phyloP scores from a whole-genome alignment of 2,888 invertebrate genomes.

The Parnassius mnemosyne region DNA sequence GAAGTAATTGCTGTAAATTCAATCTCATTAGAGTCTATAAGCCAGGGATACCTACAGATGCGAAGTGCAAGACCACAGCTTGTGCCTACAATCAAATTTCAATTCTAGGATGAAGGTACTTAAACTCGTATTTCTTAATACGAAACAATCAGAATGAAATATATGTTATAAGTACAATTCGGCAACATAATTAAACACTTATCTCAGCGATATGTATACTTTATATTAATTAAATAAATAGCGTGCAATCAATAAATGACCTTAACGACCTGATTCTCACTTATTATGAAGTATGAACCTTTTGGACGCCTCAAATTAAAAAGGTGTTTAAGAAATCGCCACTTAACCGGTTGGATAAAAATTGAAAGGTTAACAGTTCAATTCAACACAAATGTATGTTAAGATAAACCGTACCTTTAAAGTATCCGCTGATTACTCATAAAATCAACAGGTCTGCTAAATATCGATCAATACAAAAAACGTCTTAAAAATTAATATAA shows the following conservation, averaged over 20 bases:
- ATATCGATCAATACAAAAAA: too few relatives aligned
- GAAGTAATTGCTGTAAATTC: conserved; percentile 9
- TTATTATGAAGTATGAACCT: conserved; percentile 13
- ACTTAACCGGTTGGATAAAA: conserved; percentile 21
- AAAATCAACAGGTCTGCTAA: too few relatives aligned
- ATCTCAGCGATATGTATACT: conserved; percentile 15
- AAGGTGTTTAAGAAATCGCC: conserved; percentile 21
- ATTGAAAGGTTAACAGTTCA: conserved; percentile 26
- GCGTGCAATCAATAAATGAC: conserved; percentile 17
- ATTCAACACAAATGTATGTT: conserved; percentile 1
- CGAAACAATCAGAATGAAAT: not conserved
- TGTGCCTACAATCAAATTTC: not conserved
- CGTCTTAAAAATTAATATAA: too few relatives aligned
- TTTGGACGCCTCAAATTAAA: conserved; percentile 14
- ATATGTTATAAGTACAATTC: conserved; percentile 10
- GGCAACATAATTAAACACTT: conserved; percentile 10
- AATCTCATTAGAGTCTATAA: conserved; percentile 5
- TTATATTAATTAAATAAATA: conserved; percentile 17
- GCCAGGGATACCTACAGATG: conserved; percentile 3
- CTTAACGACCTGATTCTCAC: conserved; percentile 13
- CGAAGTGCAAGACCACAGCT: not conserved
- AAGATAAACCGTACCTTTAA: conserved; percentile 4
- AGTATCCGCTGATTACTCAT: too few relatives aligned
- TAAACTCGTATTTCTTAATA: not conserved
- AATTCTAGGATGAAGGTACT: not conserved